phyloP scores from a whole-genome alignment of 2,113 vertebrate species.

The Lepus americanus region DNA sequence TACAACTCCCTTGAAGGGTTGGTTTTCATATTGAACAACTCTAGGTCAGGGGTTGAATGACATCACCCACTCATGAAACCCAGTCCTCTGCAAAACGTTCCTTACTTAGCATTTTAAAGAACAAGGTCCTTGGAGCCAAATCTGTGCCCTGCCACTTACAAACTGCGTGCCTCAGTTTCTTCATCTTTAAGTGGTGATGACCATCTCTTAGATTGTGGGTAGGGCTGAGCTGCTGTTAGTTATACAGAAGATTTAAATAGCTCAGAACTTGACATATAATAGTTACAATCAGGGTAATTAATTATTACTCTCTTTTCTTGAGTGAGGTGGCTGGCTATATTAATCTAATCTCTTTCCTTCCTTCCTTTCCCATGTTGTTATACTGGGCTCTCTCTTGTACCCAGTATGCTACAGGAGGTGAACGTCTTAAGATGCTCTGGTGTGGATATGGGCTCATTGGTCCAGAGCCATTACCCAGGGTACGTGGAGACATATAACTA shows the following conservation, averaged over 20 bases:
- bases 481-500: background rate
- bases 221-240: background rate
- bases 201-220: background rate
- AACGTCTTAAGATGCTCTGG: background rate
- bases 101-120: constrained; percentile 32
- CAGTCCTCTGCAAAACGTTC: background rate
- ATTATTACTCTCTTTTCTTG: background rate
- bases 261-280: background rate
- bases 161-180: constrained; percentile 2
- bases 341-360: background rate
- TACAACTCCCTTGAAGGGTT: constrained; percentile 3
- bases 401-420: background rate
- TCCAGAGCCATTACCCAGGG: no score
- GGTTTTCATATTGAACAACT: constrained; percentile 52
- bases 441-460: background rate
- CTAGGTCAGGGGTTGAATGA: constrained; percentile 37
- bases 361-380: background rate
- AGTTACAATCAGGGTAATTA: constrained; percentile 10
- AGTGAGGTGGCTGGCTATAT: background rate
- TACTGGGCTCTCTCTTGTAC: background rate
- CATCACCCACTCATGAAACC: constrained; percentile 59
- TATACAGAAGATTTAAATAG: background rate
- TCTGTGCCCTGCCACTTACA: background rate
- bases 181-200: background rate
- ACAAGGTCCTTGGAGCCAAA: background rate